Conservation (phyloP, 2,113 vertebrate species). For the pig (Sus scrofa) region DNA sequence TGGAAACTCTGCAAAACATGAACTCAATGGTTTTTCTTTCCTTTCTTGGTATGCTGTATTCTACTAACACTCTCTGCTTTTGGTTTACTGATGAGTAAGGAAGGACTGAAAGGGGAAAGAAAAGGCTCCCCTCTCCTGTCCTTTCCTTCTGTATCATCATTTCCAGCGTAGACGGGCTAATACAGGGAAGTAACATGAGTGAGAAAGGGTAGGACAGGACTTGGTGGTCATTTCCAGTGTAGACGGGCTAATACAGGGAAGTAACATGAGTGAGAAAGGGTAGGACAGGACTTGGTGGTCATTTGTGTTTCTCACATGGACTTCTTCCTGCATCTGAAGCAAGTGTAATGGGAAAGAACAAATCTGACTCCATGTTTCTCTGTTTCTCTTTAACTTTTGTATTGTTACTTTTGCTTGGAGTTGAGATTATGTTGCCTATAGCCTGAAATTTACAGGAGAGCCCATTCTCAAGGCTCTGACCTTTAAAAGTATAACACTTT, state of each 20-base stretch:
- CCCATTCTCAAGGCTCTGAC: neutral
- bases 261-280: neutral
- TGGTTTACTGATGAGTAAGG: neutral
- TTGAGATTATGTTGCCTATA: neutral
- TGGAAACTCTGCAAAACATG: neutral
- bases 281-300: accelerated
- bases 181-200: neutral
- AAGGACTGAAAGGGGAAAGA: neutral
- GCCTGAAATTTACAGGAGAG: neutral
- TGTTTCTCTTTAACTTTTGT: neutral
- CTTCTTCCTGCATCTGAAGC: neutral
- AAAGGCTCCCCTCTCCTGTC: accelerated
- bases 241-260: neutral
- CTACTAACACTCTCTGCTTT: neutral
- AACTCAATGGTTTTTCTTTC: neutral
- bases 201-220: accelerated
- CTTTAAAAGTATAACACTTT: neutral
- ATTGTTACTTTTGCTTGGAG: neutral
- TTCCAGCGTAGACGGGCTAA: neutral
- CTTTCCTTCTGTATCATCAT: neutral
- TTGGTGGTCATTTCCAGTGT: neutral
- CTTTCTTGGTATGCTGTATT: accelerated
- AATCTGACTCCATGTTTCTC: neutral
- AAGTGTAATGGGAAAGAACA: neutral
- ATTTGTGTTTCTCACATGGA: neutral